These are phyloP conservation scores for Callospermophilus lateralis DNA, from an alignment of 2,113 vertebrate genomes.

Conservation along the genomic window DNA sequence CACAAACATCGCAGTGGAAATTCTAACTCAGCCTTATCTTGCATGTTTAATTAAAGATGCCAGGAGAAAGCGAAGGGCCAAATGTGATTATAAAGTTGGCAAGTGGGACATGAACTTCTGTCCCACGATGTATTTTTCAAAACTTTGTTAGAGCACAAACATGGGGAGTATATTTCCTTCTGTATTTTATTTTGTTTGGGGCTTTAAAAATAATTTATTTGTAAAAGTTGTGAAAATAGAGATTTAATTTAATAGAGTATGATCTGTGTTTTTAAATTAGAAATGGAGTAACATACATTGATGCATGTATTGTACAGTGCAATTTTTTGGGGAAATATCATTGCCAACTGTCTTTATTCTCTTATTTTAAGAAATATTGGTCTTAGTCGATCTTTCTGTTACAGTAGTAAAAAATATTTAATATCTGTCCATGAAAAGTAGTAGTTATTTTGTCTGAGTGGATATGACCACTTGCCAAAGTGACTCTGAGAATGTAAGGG, in stretches of 20 bases:
- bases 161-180: background rate
- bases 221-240: background rate
- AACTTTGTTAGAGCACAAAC: background rate
- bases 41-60: background rate
- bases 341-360: background rate
- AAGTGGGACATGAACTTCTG: background rate
- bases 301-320: too few species aligned
- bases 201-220: slow-evolving; percentile 18
- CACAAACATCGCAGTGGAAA: background rate
- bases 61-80: slow-evolving; percentile 32
- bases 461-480: background rate
- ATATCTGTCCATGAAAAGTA: background rate
- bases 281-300: background rate
- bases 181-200: background rate
- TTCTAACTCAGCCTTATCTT: slow-evolving; percentile 1
- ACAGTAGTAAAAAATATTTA: background rate
- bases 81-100: background rate
- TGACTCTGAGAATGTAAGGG: background rate
- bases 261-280: slow-evolving; percentile 13
- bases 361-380: background rate
- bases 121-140: background rate
- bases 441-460: background rate
- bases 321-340: background rate
- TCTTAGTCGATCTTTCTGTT: background rate
- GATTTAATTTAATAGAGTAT: background rate